Evolutionary conservation across 2,888 invertebrate genomes (phyloP), one percentile per base, ranked within the genome.

Genomic region (Listrodromus nycthemerus): DNA sequence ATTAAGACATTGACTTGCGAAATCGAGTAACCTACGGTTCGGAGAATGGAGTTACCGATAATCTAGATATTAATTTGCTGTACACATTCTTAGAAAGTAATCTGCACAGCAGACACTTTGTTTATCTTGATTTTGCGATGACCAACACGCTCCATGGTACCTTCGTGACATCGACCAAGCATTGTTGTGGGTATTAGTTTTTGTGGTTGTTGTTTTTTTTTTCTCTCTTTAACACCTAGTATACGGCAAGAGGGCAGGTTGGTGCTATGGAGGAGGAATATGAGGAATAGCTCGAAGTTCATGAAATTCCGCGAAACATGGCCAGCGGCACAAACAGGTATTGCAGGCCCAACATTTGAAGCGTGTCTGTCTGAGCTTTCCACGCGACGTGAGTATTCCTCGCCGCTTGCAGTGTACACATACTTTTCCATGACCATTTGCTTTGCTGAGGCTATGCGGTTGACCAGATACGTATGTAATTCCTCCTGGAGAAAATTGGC

Each of bases 271-370:
- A 88, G 93, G 93, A 86, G 93, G 92, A 88, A 93, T 93, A 87
- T 93, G 93, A 87, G 93, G 92, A 84, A 93, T 93, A 85, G 91
- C 90, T 86, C 93, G 91, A 87, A 91, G 90, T 90, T 93, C 91
- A 89, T 94, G 93, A 90, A 91, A 93, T 87, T 94, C 93, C 86
- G 91, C 91, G 91, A 93, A 93, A 90, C 93, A 93, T 82, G 93
- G 93, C 92, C 92, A 93, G 84, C 93, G 92, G 88, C 93, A 93
- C 88, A 93, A 89, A 90, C 92, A 93, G 91, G 93, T 92, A 91
- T 93, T 92, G 91, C 93, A 93, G 91, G 93, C 91, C 92, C 92
- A 93, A 89, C 93, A 93, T 90, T 93, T 93, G 93, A 93, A 93
- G 90, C 93, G 93, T 88, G 93, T 93, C 92, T 93, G 93, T 86